These are phyloP conservation scores for Oreochromis mossambicus DNA, from an alignment of 2,797 vertebrate genomes.

Conservation along the genomic window DNA sequence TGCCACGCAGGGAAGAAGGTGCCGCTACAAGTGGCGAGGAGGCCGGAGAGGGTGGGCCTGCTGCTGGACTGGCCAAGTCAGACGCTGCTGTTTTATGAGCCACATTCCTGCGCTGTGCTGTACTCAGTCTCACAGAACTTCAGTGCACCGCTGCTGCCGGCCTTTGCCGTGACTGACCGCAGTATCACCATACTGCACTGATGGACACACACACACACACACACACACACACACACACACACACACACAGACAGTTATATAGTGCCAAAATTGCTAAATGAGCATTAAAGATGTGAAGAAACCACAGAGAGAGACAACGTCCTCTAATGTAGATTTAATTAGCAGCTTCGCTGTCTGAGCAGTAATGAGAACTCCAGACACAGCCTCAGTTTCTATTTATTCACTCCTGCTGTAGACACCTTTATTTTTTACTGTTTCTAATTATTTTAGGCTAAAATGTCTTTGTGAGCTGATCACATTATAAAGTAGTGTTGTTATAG, in stretches of 20 bases:
- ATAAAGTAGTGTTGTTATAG: background rate
- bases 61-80: conserved; percentile 84
- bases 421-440: background rate
- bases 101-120: conserved; percentile 75
- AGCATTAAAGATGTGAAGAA: background rate
- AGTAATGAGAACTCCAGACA: background rate
- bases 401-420: background rate
- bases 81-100: conserved; percentile 87
- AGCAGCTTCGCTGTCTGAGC: background rate
- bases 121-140: conserved; percentile 73
- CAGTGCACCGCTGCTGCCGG: conserved; percentile 76
- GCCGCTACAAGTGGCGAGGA: conserved; percentile 72
- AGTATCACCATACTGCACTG: conserved; percentile 78
- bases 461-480: conserved; percentile 7
- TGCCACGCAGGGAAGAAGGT: conserved; percentile 75
- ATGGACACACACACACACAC: background rate
- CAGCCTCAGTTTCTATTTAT: conserved; percentile 25
- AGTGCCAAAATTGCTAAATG: background rate
- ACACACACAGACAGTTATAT: background rate
- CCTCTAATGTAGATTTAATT: background rate
- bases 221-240: background rate
- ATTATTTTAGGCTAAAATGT: background rate
- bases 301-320: background rate
- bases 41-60: conserved; percentile 79
- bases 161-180: conserved; percentile 85